phyloP scores from a whole-genome alignment of 1,140 invertebrate genomes.

The Mylabris phalerata region DNA sequence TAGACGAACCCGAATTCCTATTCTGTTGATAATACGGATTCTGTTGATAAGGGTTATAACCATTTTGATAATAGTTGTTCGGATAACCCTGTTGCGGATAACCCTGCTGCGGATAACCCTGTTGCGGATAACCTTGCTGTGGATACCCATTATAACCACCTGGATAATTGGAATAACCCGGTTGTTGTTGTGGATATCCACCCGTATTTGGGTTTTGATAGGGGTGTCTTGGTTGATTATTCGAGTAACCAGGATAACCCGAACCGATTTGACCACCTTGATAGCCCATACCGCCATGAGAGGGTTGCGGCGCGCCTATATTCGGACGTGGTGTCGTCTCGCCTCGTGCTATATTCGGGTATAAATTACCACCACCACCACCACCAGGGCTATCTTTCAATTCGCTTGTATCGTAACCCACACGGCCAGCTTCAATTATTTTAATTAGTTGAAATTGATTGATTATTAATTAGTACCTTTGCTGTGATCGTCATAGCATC shows the following conservation, averaged over 20 bases:
- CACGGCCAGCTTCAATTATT: conserved; percentile 15
- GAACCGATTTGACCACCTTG: conserved; percentile 22
- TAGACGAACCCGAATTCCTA: conserved; percentile 6
- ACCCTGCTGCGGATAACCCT: conserved; percentile 15
- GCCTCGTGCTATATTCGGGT: conserved; percentile 7
- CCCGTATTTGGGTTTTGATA: conserved; percentile 1
- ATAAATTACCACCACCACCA: conserved; percentile 2
- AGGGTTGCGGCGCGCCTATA: neutral
- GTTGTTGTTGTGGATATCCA: conserved; percentile 20
- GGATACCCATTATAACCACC: conserved; percentile 20
- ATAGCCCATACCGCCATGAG: conserved; percentile 17
- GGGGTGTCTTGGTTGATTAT: neutral
- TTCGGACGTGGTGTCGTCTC: conserved; percentile 23
- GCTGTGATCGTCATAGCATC: conserved; percentile 32
- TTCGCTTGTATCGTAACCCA: conserved; percentile 23
- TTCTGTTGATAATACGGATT: conserved; percentile 13
- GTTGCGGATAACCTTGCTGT: conserved; percentile 10
- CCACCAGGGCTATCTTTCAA: conserved; percentile 7
- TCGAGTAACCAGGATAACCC: conserved; percentile 13
- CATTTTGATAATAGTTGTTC: conserved; percentile 3
- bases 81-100: conserved; percentile 13
- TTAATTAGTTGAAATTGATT: neutral
- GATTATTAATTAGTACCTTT: conserved; percentile 17
- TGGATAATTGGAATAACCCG: neutral
- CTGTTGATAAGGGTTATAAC: conserved; percentile 3